Evolutionary conservation across 2,113 vertebrate genomes (phyloP).

Genomic region (Mustelus asterias): DNA sequence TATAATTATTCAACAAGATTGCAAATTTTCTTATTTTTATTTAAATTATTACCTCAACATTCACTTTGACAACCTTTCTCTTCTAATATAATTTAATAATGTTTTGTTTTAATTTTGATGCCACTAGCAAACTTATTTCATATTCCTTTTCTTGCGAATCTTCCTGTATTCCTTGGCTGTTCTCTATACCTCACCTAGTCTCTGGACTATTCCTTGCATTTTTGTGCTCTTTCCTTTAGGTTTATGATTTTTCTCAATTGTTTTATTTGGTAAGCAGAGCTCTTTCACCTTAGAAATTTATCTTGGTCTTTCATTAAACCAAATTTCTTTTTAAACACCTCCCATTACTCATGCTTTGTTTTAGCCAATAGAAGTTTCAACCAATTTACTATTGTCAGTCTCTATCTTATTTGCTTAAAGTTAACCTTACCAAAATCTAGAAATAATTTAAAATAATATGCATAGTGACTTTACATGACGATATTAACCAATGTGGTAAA

Average conservation of each 20-base stretch:
- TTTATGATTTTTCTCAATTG: neutral
- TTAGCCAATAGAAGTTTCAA: neutral
- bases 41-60: too few relatives aligned
- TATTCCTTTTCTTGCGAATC: neutral
- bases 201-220: neutral
- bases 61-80: neutral
- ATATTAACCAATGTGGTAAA: neutral
- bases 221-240: neutral
- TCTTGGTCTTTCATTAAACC: neutral
- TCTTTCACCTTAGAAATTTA: neutral
- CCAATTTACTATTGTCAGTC: neutral
- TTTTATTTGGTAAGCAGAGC: neutral
- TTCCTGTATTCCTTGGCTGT: neutral
- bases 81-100: neutral
- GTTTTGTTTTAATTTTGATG: neutral
- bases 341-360: neutral
- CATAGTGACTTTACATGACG: neutral
- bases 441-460: neutral
- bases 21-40: too few relatives aligned
- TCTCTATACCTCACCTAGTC: neutral
- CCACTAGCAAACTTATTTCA: neutral
- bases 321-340: neutral
- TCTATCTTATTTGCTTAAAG: neutral
- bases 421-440: neutral
- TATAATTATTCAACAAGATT: too few relatives aligned